Conservation (phyloP, 1,140 invertebrate species). For the Pteromalus puparum region DNA sequence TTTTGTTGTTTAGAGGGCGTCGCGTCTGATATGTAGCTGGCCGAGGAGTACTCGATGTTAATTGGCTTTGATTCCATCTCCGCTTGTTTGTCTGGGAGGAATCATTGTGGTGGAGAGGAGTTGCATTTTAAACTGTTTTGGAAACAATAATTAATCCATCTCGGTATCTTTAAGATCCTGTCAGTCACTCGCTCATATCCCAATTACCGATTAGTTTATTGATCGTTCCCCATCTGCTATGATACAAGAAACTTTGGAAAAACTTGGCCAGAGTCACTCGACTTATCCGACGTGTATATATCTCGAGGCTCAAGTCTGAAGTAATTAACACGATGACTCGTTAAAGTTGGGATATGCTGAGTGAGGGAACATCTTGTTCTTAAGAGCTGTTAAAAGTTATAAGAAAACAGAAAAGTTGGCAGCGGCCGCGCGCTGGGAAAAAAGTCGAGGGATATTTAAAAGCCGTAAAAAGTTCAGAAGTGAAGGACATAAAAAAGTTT, state of each 20-base stretch:
- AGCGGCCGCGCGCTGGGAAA: not conserved
- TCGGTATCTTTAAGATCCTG: no score
- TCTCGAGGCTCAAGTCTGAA: constrained; percentile 28
- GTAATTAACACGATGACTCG: constrained; percentile 47
- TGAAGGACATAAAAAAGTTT: constrained; percentile 42
- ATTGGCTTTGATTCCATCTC: no score
- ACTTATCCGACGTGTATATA: constrained; percentile 20
- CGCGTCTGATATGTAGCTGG: no score
- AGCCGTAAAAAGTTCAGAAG: constrained; percentile 35
- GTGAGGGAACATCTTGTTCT: constrained; percentile 45
- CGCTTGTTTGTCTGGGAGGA: no score
- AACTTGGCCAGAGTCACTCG: constrained; percentile 22
- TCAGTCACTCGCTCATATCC: not conserved
- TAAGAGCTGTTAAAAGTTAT: constrained; percentile 45
- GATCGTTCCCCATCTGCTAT: not conserved
- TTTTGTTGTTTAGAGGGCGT: no score
- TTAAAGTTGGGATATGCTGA: constrained; percentile 43
- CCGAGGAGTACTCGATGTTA: no score
- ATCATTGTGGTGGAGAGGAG: no score
- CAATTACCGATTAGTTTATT: not conserved
- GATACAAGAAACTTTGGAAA: not conserved
- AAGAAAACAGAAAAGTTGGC: constrained; percentile 47
- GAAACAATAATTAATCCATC: no score
- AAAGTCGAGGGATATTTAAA: constrained; percentile 30
- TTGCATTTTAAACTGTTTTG: no score